phyloP scores from a whole-genome alignment of 2,797 vertebrate genomes.

The Eulemur coronatus region DNA sequence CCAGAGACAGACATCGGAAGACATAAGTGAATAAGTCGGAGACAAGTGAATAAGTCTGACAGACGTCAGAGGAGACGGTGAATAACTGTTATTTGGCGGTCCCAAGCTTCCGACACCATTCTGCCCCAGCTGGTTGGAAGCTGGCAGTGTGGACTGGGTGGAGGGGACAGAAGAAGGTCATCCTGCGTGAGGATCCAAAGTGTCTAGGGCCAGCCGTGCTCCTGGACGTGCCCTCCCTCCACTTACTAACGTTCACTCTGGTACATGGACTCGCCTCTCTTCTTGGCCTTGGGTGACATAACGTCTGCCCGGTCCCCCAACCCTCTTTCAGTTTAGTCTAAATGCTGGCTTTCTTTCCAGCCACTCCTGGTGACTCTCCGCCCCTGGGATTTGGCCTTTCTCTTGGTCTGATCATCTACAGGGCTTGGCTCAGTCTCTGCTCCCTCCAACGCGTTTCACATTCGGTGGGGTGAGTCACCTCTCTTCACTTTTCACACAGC shows the following conservation, averaged over 20 bases:
- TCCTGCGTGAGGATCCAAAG: not conserved
- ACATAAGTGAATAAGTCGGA: not conserved
- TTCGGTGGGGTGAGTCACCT: constrained; percentile 52
- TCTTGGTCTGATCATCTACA: constrained; percentile 52
- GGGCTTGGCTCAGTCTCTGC: constrained; percentile 44
- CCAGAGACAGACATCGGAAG: not conserved
- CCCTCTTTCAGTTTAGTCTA: constrained; percentile 27
- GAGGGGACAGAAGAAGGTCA: constrained; percentile 19
- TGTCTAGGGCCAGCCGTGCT: not conserved
- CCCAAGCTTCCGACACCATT: not conserved
- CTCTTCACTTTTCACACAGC: constrained; percentile 8
- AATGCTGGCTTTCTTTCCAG: constrained; percentile 49
- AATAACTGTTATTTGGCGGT: not conserved
- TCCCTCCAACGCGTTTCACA: constrained; percentile 56
- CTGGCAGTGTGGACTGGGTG: constrained; percentile 23
- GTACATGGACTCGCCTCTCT: not conserved
- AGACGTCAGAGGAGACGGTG: not conserved
- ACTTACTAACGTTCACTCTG: not conserved
- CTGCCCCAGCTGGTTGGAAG: not conserved
- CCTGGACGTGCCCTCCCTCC: not conserved
- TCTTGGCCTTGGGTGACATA: constrained; percentile 61
- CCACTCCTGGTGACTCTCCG: constrained; percentile 44
- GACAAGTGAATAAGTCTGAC: not conserved
- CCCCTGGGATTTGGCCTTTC: constrained; percentile 50
- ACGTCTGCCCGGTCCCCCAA: constrained; percentile 44